Base-by-base conservation (phyloP, 1,140 invertebrate genomes). In the Idris sp. region DNA sequence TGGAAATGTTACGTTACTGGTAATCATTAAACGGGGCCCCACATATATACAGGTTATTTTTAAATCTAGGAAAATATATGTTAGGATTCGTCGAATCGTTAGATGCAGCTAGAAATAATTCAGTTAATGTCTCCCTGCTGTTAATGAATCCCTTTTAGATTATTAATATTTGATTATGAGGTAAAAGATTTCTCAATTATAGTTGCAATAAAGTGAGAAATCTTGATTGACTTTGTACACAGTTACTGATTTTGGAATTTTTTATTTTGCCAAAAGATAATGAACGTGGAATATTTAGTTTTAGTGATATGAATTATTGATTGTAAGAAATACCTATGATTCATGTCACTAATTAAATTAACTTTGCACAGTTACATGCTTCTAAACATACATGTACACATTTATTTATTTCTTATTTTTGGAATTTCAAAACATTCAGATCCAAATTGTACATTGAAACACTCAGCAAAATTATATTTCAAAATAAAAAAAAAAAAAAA, bases 1-100 rank as follows among this genome's bases (percentile, higher is more conserved):
- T 88, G 85, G 64, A 88, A 87, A 87, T 83, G 81, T 80, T 81
- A 86, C 77, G 82, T 74, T 77, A 82, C 81, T 81, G 76, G 79
- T 80, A 81, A 76, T 84, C 59, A 84, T 84, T 80, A n/a, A 79
- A 73, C 68, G 77, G 77, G 62, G 36, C 78, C 80, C 79, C 79
- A 71, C 78, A 78, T 80, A 68, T 83, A 77, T 76, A 81, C 36
- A 62, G n/a, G 74, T 35, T n/a, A 13, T 59, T 44, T 65, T 62
- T 76, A 65, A 46, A 71, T 78, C 62, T 74, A 79, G 76, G 65
- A 73, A 74, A 78, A 74, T 75, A 65, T 41, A 72, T 75, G 67
- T 62, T 69, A 65, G 28, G 16, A 30, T 38, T 25, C 16, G 18
- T 25, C 22, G 25, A 26, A 22, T 56, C 10, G 4, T 56, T 10